phyloP scores from a whole-genome alignment of 2,888 invertebrate genomes.

The Lasioglossum oenotherae region DNA sequence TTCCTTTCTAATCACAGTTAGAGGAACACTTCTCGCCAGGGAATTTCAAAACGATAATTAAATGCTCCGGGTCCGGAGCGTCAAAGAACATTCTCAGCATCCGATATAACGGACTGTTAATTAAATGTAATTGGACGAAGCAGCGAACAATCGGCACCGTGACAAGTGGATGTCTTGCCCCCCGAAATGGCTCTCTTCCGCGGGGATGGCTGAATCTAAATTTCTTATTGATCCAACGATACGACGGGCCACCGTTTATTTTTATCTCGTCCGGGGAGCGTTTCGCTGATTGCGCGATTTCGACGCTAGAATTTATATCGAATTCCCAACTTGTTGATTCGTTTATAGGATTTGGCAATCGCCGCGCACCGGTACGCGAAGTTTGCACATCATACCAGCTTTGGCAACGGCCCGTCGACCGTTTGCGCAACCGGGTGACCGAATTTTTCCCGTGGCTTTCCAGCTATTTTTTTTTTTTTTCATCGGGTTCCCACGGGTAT shows the following conservation, averaged over 20 bases:
- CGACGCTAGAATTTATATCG: constrained; percentile 55
- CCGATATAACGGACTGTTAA: constrained; percentile 8
- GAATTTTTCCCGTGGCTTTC: constrained; percentile 8
- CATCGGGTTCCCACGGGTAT: not conserved
- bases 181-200: not conserved
- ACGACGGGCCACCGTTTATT: constrained; percentile 42
- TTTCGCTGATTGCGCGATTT: constrained; percentile 58
- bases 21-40: not conserved
- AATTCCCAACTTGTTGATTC: constrained; percentile 64
- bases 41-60: not conserved
- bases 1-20: not conserved
- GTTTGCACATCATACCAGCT: constrained; percentile 56
- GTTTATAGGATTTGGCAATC: constrained; percentile 65
- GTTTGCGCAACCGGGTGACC: constrained; percentile 23
- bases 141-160: not conserved
- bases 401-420: constrained; percentile 40
- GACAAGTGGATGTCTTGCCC: not conserved
- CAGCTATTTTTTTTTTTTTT: no score
- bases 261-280: constrained; percentile 42
- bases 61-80: not conserved
- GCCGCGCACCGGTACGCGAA: constrained; percentile 33
- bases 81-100: not conserved
- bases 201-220: constrained; percentile 30
- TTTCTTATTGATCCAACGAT: constrained; percentile 43
- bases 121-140: constrained; percentile 11